Percentiles rank a stretch among this genome's conserved stretches.
Conservation (phyloP, 2,797 vertebrate species). For the Rhodeus uyekii region DNA sequence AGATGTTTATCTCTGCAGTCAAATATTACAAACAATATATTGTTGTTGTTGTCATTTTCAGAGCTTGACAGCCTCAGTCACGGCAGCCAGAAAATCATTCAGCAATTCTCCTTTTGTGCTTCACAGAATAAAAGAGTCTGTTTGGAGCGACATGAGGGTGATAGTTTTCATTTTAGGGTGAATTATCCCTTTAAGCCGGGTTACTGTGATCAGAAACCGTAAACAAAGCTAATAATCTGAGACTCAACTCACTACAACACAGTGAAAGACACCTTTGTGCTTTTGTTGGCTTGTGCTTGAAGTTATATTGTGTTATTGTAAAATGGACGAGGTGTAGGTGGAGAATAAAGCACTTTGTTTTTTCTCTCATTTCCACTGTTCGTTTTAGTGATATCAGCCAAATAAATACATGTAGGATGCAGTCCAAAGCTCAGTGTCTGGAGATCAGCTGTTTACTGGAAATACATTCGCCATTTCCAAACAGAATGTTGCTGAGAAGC, state of each 20-base stretch:
- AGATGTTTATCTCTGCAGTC: neutral
- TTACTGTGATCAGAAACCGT: neutral
- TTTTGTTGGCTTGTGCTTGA: neutral
- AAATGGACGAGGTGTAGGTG: neutral
- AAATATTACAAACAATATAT: neutral
- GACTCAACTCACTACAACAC: neutral
- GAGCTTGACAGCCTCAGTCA: neutral
- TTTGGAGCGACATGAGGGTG: neutral
- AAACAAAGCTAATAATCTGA: neutral
- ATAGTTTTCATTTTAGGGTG: neutral
- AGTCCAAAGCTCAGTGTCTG: constrained; percentile 3
- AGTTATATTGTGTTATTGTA: neutral
- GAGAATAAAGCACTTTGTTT: constrained; percentile 6
- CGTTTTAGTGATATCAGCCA: neutral
- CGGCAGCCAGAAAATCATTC: neutral
- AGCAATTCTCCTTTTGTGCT: neutral
- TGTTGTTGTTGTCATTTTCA: neutral
- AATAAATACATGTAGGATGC: neutral
- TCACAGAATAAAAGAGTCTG: neutral
- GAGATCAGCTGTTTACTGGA: constrained; percentile 6
- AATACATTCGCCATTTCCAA: neutral
- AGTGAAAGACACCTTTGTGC: neutral
- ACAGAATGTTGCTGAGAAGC: neutral
- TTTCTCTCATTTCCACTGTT: neutral
- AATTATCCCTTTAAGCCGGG: neutral